phyloP scores from a whole-genome alignment of 2,888 invertebrate species.

The Hirtodrosophila duncani region DNA sequence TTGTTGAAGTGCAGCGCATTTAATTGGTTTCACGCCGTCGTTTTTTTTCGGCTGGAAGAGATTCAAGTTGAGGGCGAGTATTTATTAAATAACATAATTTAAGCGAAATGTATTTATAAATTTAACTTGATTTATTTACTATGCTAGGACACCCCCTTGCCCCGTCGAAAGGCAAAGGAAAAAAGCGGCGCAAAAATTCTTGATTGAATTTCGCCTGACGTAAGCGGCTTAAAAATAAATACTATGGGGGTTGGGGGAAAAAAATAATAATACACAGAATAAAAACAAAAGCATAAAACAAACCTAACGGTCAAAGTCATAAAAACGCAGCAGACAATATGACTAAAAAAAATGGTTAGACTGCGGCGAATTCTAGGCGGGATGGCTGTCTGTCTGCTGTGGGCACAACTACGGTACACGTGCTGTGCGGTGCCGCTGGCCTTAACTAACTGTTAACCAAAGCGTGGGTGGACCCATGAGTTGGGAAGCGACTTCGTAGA shows the following conservation, averaged over 20 bases:
- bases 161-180: background rate
- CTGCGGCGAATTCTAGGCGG: no score
- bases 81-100: conserved; percentile 2
- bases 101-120: conserved; percentile 26
- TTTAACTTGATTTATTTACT: conserved; percentile 7
- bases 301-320: conserved; percentile 52
- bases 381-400: no score
- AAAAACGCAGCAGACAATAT: conserved; percentile 41
- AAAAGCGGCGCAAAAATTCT: conserved; percentile 46
- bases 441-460: no score
- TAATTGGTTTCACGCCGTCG: conserved; percentile 28
- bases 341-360: conserved; percentile 32
- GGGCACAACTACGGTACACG: no score
- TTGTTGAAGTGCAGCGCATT: conserved; percentile 24
- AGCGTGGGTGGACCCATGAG: no score
- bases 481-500: no score
- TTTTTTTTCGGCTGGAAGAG: conserved; percentile 2
- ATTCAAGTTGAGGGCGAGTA: no score
- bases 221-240: conserved; percentile 63
- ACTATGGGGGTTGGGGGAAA: conserved; percentile 49
- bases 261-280: conserved; percentile 12
- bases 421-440: no score
- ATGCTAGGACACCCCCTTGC: conserved; percentile 28
- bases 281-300: conserved; percentile 46
- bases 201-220: conserved; percentile 64